phyloP scores from a whole-genome alignment of 2,888 invertebrate species.

The Axea sp. region DNA sequence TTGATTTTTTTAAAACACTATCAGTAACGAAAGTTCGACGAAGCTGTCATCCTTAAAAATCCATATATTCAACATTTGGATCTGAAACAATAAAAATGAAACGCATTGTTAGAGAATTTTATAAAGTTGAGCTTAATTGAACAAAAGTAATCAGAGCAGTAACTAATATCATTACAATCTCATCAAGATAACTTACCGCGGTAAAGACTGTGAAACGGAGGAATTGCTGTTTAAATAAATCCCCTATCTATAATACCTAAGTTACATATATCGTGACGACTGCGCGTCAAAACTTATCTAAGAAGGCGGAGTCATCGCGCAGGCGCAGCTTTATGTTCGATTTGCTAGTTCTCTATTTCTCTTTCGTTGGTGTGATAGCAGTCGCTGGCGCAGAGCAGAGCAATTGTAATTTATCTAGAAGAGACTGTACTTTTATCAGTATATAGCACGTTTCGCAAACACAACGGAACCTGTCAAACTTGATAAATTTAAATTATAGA shows the following conservation, averaged over 20 bases:
- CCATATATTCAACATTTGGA: too few relatives aligned
- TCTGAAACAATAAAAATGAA: constrained; percentile 24
- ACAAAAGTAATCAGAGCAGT: constrained; percentile 48
- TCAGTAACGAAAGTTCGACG: background rate
- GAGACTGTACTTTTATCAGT: constrained; percentile 56
- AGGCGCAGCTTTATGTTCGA: constrained; percentile 54
- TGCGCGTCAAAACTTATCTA: constrained; percentile 61
- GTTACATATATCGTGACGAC: constrained; percentile 58
- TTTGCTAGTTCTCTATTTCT: constrained; percentile 60
- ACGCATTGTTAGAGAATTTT: constrained; percentile 11
- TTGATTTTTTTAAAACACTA: constrained; percentile 4
- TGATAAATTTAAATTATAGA: constrained; percentile 42
- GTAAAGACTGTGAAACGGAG: constrained; percentile 46
- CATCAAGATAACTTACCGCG: constrained; percentile 52
- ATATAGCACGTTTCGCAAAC: constrained; percentile 49
- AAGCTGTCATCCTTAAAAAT: too few relatives aligned
- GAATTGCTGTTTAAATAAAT: constrained; percentile 59
- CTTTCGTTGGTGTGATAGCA: constrained; percentile 53
- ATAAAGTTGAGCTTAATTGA: constrained; percentile 7
- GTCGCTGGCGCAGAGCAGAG: constrained; percentile 51
- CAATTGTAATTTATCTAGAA: constrained; percentile 57
- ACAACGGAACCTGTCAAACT: constrained; percentile 41
- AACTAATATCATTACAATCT: constrained; percentile 55
- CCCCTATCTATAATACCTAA: constrained; percentile 52
- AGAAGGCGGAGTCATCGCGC: constrained; percentile 53